Evolutionary conservation across 2,888 invertebrate genomes (phyloP).

Genomic region (Callyntrura guangdongensis): DNA sequence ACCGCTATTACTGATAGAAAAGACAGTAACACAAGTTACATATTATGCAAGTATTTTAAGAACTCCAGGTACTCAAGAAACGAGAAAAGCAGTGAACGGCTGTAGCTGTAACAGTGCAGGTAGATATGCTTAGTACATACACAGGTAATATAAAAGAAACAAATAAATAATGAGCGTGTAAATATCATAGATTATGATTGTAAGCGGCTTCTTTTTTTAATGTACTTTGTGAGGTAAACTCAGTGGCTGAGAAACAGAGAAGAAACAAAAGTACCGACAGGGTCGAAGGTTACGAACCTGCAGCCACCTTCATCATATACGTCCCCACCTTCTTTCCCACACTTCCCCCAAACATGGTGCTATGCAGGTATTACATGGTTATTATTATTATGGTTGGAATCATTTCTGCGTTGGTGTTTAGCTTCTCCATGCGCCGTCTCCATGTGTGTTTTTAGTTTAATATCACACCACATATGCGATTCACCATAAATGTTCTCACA

Average conservation of each 20-base stretch:
- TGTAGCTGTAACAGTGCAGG: conserved; percentile 18
- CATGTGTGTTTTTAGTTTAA: conserved; percentile 52
- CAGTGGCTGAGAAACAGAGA: conserved; percentile 71
- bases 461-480: conserved; percentile 33
- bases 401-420: conserved; percentile 40
- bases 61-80: neutral
- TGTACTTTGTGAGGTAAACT: conserved; percentile 68
- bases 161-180: conserved; percentile 79
- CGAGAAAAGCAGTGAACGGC: neutral
- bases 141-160: conserved; percentile 28
- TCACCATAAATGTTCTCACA: conserved; percentile 55
- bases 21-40: neutral
- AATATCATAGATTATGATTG: conserved; percentile 76
- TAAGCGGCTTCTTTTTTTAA: conserved; percentile 76
- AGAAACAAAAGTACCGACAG: conserved; percentile 81
- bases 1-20: too few relatives aligned
- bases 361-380: conserved; percentile 24
- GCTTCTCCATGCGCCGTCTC: conserved; percentile 23
- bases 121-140: neutral
- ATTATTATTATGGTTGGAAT: conserved; percentile 39
- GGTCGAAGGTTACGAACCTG: conserved; percentile 80
- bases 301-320: conserved; percentile 76
- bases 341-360: conserved; percentile 77
- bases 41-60: too few relatives aligned
- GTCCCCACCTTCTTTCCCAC: conserved; percentile 83